Percentiles rank a stretch among this genome's conserved stretches.
Conservation (phyloP, 2,888 invertebrate genomes). For the Pachycephus smyrnensis region DNA sequence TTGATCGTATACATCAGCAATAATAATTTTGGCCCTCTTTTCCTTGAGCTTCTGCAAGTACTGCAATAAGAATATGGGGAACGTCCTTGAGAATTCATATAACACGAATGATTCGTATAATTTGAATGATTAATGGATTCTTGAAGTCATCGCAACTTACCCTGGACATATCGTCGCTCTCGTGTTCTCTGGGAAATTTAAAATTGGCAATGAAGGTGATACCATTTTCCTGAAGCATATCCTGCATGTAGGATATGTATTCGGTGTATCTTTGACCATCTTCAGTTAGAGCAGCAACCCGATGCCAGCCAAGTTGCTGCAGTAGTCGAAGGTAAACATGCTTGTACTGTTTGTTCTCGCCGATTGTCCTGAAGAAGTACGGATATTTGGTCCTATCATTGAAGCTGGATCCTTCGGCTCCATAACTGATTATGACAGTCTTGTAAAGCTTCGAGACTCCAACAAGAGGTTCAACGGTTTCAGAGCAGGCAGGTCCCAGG, state of each 20-base stretch:
- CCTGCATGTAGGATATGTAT: conserved; percentile 79
- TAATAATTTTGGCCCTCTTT: conserved; percentile 80
- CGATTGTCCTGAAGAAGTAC: conserved; percentile 84
- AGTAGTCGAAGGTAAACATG: conserved; percentile 75
- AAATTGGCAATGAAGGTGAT: conserved; percentile 77
- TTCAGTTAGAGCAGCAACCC: conserved; percentile 82
- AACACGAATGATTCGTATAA: not conserved
- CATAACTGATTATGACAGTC: conserved; percentile 81
- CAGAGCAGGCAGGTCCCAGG: conserved; percentile 84
- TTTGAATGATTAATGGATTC: not conserved
- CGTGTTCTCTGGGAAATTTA: conserved; percentile 76
- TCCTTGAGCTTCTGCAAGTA: conserved; percentile 75
- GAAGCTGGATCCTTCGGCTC: conserved; percentile 81
- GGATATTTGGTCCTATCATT: conserved; percentile 79
- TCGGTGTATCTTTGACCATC: conserved; percentile 84
- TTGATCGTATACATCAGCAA: conserved; percentile 82
- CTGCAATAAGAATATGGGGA: conserved; percentile 61
- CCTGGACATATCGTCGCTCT: conserved; percentile 71
- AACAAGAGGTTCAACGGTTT: conserved; percentile 83
- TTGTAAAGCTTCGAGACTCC: conserved; percentile 80
- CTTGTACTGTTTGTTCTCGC: conserved; percentile 80
- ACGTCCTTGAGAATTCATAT: conserved; percentile 1
- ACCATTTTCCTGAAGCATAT: conserved; percentile 72
- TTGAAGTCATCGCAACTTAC: conserved; percentile 61
- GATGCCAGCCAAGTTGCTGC: conserved; percentile 74